These are phyloP conservation scores for Oppia nitens DNA, from an alignment of 1,140 invertebrate genomes.

Conservation along the genomic window DNA sequence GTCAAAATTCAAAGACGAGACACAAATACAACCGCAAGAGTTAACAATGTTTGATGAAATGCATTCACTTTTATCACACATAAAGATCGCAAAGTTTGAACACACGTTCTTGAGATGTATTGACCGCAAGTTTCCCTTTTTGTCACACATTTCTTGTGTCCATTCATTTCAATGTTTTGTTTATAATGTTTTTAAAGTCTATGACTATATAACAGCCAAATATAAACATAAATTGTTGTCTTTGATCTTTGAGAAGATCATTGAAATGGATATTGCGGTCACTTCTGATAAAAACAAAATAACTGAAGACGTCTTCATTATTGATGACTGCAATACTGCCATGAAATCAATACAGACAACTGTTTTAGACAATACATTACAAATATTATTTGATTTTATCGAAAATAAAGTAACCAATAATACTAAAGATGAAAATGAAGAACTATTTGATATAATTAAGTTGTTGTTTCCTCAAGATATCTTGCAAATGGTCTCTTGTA, in stretches of 20 bases:
- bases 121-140: neutral
- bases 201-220: neutral
- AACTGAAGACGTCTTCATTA: neutral
- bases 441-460: neutral
- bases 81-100: neutral
- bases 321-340: neutral
- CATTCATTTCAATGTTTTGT: neutral
- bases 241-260: neutral
- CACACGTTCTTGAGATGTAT: neutral
- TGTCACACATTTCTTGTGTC: neutral
- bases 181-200: neutral
- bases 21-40: neutral
- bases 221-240: neutral
- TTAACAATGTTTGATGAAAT: neutral
- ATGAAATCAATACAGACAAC: neutral
- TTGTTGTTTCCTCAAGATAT: neutral
- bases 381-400: neutral
- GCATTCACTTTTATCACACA: neutral
- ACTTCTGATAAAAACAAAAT: neutral
- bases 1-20: neutral
- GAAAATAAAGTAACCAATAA: neutral
- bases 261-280: neutral
- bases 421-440: neutral
- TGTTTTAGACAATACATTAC: neutral
- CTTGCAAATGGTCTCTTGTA: neutral